phyloP scores from a whole-genome alignment of 2,888 invertebrate genomes.

The Graphium colonna region DNA sequence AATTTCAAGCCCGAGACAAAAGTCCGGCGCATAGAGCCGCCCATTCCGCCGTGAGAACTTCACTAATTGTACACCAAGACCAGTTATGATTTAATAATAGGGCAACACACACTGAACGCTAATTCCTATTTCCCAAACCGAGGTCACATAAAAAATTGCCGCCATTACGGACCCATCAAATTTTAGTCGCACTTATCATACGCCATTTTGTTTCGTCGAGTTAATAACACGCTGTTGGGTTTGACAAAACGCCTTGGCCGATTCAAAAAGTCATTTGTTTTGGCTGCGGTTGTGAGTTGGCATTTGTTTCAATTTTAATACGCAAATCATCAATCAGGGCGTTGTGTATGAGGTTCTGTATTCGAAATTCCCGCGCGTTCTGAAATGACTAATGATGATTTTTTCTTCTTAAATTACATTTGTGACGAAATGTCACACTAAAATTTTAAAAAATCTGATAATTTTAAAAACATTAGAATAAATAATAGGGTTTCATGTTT shows the following conservation, averaged over 20 bases:
- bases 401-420: no score
- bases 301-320: conserved; percentile 19
- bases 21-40: conserved; percentile 37
- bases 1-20: conserved; percentile 24
- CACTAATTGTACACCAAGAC: conserved; percentile 36
- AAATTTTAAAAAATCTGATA: no score
- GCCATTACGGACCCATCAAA: conserved; percentile 52
- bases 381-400: not conserved
- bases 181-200: conserved; percentile 32
- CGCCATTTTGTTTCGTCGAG: conserved; percentile 41
- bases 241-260: conserved; percentile 55
- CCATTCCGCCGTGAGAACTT: conserved; percentile 46
- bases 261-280: conserved; percentile 51
- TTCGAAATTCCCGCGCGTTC: not conserved
- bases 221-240: conserved; percentile 50
- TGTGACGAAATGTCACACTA: no score
- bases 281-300: conserved; percentile 26
- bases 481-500: no score
- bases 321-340: conserved; percentile 13
- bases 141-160: conserved; percentile 46
- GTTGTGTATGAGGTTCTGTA: conserved; percentile 3
- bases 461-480: no score
- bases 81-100: conserved; percentile 65
- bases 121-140: conserved; percentile 45
- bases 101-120: conserved; percentile 54